Evolutionary conservation across 2,113 vertebrate species (phyloP).

Genomic region (Ammospiza caudacuta): DNA sequence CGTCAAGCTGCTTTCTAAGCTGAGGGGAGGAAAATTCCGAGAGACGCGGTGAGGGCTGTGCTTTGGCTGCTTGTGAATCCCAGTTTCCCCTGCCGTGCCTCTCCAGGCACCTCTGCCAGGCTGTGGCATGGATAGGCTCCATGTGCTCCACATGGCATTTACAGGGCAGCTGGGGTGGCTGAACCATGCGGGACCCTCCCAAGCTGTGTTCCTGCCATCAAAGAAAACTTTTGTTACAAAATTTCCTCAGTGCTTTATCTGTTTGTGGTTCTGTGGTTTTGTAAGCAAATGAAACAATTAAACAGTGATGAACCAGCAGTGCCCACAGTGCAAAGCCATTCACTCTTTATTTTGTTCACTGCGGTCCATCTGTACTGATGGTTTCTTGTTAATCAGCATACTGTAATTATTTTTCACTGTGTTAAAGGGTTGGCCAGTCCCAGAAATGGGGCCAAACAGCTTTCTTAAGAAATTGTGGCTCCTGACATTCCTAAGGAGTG

Average conservation of each 20-base stretch:
- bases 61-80: background rate
- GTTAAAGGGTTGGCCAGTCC: background rate
- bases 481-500: background rate
- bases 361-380: background rate
- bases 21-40: background rate
- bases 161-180: background rate
- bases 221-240: background rate
- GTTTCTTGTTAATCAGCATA: background rate
- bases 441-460: background rate
- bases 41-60: rapidly evolving
- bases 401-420: background rate
- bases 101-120: background rate
- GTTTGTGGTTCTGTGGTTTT: background rate
- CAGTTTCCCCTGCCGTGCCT: background rate
- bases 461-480: background rate
- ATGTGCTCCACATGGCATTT: background rate
- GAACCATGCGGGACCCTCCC: background rate
- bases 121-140: background rate
- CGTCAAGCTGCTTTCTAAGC: background rate
- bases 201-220: background rate
- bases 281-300: background rate
- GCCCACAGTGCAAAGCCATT: background rate
- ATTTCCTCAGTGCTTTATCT: background rate
- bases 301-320: background rate
- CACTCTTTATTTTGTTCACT: background rate